Evolutionary conservation across 2,797 vertebrate genomes (phyloP), one percentile per base, ranked within the genome.

Genomic region (Podarcis lilfordi): DNA sequence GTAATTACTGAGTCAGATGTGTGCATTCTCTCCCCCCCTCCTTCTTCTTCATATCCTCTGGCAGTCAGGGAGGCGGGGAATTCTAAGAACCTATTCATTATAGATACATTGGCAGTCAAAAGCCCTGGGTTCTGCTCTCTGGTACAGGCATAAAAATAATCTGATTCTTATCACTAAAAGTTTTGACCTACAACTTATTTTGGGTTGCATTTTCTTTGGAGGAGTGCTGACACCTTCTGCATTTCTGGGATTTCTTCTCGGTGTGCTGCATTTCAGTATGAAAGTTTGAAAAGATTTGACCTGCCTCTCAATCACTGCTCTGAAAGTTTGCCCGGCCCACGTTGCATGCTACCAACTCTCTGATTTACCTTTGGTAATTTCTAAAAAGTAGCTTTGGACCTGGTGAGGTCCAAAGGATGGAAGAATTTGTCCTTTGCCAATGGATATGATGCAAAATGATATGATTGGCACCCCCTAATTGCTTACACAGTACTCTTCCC

Each of bases 1-100:
- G 96, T 97, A 97, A 97, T 97, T 97, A 97, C 94, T 89, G 93
- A 97, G 95, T 97, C 96, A 97, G 94, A 96, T 96, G 95, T 92
- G 93, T 95, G 94, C 94, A 95, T 97, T 95, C 94, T 94, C 94
- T 94, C 95, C 19, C 9, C 13, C 71, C 7, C 71, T 4, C 11
- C 11, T 50, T 50, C 19, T 6, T 35, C 25, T 40, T 35, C 95
- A 96, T 97, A 96, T 95, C 93, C 90, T 89, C 88, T 96, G 96
- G 96, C 96, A 97, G 96, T 95, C 95, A 96, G 95, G 93, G 95
- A 96, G 94, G 96, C 94, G 95, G 90, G 84, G 93, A 85, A 95
- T 97, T 94, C 94, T 95, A 96, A 81, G 59, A 96, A 96, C 95
- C 96, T 78, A 2, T 90, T 97, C 95, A 96, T 96, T 96, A 97